These are phyloP conservation scores for Lophura swinhoii DNA, from an alignment of 2,797 vertebrate species.

Conservation along the genomic window DNA sequence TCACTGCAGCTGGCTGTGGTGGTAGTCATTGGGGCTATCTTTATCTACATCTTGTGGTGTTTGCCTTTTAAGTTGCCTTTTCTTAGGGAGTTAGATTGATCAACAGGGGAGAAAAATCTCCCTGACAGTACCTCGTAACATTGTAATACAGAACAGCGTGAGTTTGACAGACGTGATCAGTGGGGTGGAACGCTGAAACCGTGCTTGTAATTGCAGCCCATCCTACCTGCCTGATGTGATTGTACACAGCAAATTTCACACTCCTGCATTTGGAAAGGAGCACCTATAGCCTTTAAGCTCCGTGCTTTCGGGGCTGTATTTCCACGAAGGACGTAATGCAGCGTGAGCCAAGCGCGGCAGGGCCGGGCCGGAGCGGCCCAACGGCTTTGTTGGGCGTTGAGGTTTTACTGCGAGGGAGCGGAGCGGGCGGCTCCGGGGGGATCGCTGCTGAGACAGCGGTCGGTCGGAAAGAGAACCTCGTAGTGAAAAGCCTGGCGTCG, in stretches of 20 bases:
- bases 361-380: background rate
- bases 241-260: background rate
- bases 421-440: too few relatives aligned
- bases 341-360: rapidly evolving
- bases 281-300: background rate
- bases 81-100: background rate
- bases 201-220: background rate
- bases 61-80: background rate
- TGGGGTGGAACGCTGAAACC: slow-evolving; percentile 8
- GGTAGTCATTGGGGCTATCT: background rate
- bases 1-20: background rate
- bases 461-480: background rate
- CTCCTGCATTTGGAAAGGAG: background rate
- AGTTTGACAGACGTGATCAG: background rate
- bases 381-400: background rate
- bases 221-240: background rate
- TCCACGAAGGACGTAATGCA: background rate
- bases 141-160: background rate
- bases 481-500: background rate
- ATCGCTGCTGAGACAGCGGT: too few relatives aligned
- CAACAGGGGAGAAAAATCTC: background rate
- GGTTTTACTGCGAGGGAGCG: background rate
- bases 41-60: background rate
- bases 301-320: background rate
- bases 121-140: background rate